Evolutionary conservation across 2,797 vertebrate genomes (phyloP), one percentile per base, ranked within the genome.

Genomic region (Chrosomus eos): DNA sequence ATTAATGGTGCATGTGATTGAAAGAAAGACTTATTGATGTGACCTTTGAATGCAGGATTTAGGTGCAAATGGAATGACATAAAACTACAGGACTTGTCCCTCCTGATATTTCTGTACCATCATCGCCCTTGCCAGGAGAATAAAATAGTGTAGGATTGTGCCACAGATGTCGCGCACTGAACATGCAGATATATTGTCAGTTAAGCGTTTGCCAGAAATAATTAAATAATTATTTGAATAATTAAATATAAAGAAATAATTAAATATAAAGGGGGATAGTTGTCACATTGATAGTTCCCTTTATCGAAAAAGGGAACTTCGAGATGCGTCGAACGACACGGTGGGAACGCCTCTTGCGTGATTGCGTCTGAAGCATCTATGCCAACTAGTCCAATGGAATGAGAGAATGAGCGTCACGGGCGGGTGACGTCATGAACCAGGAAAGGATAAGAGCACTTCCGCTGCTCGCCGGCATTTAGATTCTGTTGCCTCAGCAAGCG

Each of bases 1-100:
- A 94, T 95, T 93, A 93, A 94, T 93, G 91, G 87, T 18, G 66
- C 90, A 83, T 89, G 89, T 78, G 84, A 87, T 88, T 86, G 89
- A 91, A 93, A 91, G 89, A 75, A 90, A 90, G 90, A 92, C 92
- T 92, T 95, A 95, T 94, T 93, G 94, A 94, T 87, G 87, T 94
- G 95, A 95, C 94, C 94, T 95, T 94, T 95, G 90, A 90, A 89
- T 81, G 89, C 72, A 40, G 48, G 72, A 45, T 80, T 88, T 89
- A 85, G 87, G 88, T 90, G 88, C 26, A 87, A 91, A 91, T 76
- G 82, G 85, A 90, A 87, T 83, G 82, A 88, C 91, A 88, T 67
- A 81, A 92, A 91, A 80, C 81, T 51, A 19, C 73, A 86, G 82
- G 87, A 91, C 92, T 91, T 79, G 89, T 93, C 87, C 82, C 87